Conservation (phyloP, 2,888 invertebrate species). For the Apoda limacodes region DNA sequence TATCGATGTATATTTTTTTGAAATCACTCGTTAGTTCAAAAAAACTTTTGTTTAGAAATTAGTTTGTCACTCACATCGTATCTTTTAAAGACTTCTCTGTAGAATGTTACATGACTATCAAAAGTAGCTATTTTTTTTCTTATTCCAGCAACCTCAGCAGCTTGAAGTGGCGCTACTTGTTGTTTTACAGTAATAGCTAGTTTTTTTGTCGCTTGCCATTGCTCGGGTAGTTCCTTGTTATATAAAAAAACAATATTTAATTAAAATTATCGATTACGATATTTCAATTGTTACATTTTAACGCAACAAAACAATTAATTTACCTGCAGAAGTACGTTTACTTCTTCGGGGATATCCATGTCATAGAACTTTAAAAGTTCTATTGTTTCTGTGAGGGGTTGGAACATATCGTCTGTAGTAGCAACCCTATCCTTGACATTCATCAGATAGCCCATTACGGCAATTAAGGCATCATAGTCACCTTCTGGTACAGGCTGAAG, state of each 20-base stretch:
- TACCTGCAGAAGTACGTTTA: conserved; percentile 87
- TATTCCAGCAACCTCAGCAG: conserved; percentile 92
- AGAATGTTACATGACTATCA: conserved; percentile 84
- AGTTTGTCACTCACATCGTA: conserved; percentile 51
- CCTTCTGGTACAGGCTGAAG: conserved; percentile 85
- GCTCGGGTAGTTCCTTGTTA: conserved; percentile 95
- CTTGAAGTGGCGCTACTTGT: conserved; percentile 94
- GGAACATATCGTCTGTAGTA: conserved; percentile 95
- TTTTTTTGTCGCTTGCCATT: conserved; percentile 96
- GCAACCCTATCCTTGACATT: conserved; percentile 91
- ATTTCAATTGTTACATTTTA: neutral
- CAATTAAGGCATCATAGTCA: conserved; percentile 89
- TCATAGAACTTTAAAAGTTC: conserved; percentile 94
- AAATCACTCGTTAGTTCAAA: neutral
- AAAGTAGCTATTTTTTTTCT: conserved; percentile 88
- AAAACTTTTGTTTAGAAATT: conserved; percentile 1
- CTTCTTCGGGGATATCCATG: conserved; percentile 96
- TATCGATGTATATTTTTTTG: too few species aligned
- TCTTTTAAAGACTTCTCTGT: conserved; percentile 88
- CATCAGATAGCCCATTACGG: conserved; percentile 93
- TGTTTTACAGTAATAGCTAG: conserved; percentile 91
- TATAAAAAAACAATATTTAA: too few species aligned
- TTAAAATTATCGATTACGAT: neutral
- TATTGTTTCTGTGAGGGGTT: conserved; percentile 92
- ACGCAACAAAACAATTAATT: neutral